Evolutionary conservation across 1,140 invertebrate species (phyloP), one percentile per base, ranked within the genome.

Genomic region (Aphaenogaster ashmeadi): DNA sequence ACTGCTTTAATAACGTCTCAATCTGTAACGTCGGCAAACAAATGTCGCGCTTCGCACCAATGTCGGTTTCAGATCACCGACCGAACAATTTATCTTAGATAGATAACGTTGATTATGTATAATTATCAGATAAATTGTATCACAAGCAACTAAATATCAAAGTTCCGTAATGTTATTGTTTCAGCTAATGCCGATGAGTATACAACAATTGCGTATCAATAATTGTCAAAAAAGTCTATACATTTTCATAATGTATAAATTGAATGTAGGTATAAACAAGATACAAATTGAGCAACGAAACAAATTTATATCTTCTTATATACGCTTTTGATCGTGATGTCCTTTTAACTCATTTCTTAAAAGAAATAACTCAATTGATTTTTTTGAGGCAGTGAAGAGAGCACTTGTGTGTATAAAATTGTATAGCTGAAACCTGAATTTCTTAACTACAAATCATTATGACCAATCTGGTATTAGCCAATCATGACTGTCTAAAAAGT

Each of bases 131-230:
- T 86, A 62, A 84, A 67, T 56, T 67, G 21, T 79, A 89, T 86
- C 80, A 87, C 67, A 80, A 81, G 7, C 41, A 89, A 72, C 44
- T 89, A 71, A 78, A 89, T 87, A 87, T 87, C 69, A 83, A 87
- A 52, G 69, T 69, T 60, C 11, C 2, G 5, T 78, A 33, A 69
- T n/a, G 6, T 54, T 75, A 86, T 41, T 81, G 44, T 54, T 83
- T 81, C 9, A 54, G 33, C 60, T 15, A 44, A 80, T 44, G 33
- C 52, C n/a, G 36, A 83, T 86, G 38, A 47, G 44, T 50, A 64
- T 62, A 41, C 8, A 64, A 18, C 21, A 47, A 50, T 50, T 15
- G 13, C 5, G 13, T 27, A 77, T n/a, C 38, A 27, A 81, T 50
- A 62, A 33, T 47, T 86, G 36, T 88, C 56, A n/a, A 72, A 3